Conservation (phyloP, 30 jellyfish, hydroid and myxozoan genomes). For the Sanderia malayensis region DNA sequence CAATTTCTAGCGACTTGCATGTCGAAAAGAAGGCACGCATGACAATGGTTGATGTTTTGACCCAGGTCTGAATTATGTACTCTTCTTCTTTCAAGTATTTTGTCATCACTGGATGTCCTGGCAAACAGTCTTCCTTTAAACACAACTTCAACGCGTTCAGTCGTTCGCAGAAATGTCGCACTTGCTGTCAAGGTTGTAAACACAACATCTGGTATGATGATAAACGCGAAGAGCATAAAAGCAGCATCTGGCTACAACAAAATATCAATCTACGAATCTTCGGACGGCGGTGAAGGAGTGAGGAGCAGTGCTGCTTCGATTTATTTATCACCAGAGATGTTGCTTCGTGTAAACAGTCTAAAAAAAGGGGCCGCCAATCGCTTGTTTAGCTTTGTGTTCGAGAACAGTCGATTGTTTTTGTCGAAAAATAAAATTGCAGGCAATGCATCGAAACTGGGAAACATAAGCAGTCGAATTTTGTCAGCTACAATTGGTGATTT, state of each 20-base stretch:
- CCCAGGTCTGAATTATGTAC: too few species aligned
- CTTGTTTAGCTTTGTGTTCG: conserved; percentile 44
- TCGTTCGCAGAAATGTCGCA: conserved; percentile 52
- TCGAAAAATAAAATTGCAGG: conserved; percentile 14
- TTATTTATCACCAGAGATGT: conserved; percentile 24
- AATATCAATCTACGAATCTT: not conserved
- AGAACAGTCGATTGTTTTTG: conserved; percentile 38
- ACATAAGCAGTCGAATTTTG: conserved; percentile 66
- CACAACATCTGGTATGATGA: not conserved
- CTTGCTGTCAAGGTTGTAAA: conserved; percentile 13
- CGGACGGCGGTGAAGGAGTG: not conserved
- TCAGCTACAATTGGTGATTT: conserved; percentile 70
- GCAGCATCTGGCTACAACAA: conserved; percentile 23
- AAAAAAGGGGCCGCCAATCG: conserved; percentile 20
- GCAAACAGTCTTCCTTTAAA: conserved; percentile 28
- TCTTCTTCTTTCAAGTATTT: too few species aligned
- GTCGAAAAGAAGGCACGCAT: too few species aligned
- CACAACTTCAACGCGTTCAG: not conserved
- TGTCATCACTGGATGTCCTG: conserved; percentile 34
- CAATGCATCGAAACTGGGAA: not conserved
- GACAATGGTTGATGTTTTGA: too few species aligned
- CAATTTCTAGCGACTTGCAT: too few species aligned
- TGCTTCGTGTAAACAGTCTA: conserved; percentile 10
- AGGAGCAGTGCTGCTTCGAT: conserved; percentile 32
- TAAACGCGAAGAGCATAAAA: conserved; percentile 13